These are phyloP conservation scores for Platerodrilus igneus DNA, from an alignment of 2,888 invertebrate species.

Conservation along the genomic window DNA sequence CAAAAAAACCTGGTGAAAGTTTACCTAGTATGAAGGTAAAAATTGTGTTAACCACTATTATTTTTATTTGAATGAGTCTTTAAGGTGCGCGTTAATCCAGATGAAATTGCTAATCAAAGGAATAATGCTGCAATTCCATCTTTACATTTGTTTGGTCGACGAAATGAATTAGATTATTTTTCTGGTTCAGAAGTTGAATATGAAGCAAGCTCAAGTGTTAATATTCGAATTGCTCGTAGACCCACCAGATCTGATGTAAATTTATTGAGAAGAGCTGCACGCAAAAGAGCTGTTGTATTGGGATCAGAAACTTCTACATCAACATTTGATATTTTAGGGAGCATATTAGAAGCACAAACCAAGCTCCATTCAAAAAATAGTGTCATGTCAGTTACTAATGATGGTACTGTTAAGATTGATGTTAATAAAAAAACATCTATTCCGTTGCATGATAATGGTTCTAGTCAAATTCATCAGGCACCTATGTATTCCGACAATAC, in stretches of 20 bases:
- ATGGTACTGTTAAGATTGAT: slow-evolving; percentile 59
- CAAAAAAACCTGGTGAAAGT: slow-evolving; percentile 37
- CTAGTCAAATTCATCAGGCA: slow-evolving; percentile 27
- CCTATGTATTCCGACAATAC: not conserved
- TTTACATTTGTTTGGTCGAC: slow-evolving; percentile 62
- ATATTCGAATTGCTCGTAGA: slow-evolving; percentile 49
- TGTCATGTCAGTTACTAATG: slow-evolving; percentile 55
- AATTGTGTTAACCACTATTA: too few relatives aligned
- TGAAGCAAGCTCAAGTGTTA: slow-evolving; percentile 36
- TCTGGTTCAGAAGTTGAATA: slow-evolving; percentile 51
- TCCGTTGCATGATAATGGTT: too few relatives aligned
- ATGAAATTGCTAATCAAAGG: slow-evolving; percentile 29
- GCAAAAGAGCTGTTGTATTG: slow-evolving; percentile 51
- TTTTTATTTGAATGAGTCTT: slow-evolving; percentile 24
- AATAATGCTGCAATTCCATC: slow-evolving; percentile 52
- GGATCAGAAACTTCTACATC: slow-evolving; percentile 49
- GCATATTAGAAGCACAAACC: slow-evolving; percentile 66
- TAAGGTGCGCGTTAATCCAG: slow-evolving; percentile 15
- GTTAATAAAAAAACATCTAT: slow-evolving; percentile 54
- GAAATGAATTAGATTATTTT: slow-evolving; percentile 68
- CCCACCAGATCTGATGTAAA: slow-evolving; percentile 47
- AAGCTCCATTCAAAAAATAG: slow-evolving; percentile 64
- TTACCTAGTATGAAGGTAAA: slow-evolving; percentile 40
- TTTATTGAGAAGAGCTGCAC: slow-evolving; percentile 35
- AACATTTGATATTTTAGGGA: slow-evolving; percentile 61